Percentiles rank a stretch among this genome's conserved stretches.
phyloP scores from a whole-genome alignment of 1,140 invertebrate species.

The Drosophila aff. region DNA sequence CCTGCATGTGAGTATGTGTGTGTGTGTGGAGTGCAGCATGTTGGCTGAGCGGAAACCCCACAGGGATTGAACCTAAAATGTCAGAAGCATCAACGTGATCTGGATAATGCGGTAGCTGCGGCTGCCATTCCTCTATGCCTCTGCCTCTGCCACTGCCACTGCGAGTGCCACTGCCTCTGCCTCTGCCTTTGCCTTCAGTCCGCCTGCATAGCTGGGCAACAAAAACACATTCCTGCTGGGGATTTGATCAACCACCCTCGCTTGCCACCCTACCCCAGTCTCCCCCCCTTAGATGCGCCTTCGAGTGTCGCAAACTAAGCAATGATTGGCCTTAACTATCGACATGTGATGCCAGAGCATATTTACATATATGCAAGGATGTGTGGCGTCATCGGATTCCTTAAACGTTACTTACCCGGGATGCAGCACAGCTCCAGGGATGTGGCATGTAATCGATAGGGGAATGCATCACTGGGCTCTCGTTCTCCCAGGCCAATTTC shows the following conservation, averaged over 20 bases:
- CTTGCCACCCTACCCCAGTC: background rate
- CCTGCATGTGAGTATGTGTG: slow-evolving; percentile 35
- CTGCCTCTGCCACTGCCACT: background rate
- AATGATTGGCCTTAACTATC: slow-evolving; percentile 66
- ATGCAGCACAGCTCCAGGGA: slow-evolving; percentile 26
- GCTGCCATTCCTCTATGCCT: slow-evolving; percentile 14
- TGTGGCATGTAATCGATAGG: slow-evolving; percentile 42
- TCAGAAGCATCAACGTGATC: slow-evolving; percentile 79
- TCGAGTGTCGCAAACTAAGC: slow-evolving; percentile 55
- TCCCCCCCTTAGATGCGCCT: slow-evolving; percentile 19
- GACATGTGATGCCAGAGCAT: slow-evolving; percentile 52
- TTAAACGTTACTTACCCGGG: slow-evolving; percentile 50
- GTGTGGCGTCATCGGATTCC: slow-evolving; percentile 42
- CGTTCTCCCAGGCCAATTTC: slow-evolving; percentile 13
- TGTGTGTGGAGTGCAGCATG: slow-evolving; percentile 33
- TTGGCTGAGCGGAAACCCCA: slow-evolving; percentile 58
- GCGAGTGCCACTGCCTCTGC: background rate
- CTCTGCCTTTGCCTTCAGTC: background rate
- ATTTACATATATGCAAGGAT: slow-evolving; percentile 42
- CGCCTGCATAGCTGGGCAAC: slow-evolving; percentile 10
- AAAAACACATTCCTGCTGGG: slow-evolving; percentile 41
- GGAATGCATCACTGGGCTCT: slow-evolving; percentile 13
- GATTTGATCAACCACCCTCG: slow-evolving; percentile 22
- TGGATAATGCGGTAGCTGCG: slow-evolving; percentile 72
- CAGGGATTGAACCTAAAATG: slow-evolving; percentile 81